Evolutionary conservation across 2,797 vertebrate species (phyloP).

Genomic region (Sebastes vulpes): DNA sequence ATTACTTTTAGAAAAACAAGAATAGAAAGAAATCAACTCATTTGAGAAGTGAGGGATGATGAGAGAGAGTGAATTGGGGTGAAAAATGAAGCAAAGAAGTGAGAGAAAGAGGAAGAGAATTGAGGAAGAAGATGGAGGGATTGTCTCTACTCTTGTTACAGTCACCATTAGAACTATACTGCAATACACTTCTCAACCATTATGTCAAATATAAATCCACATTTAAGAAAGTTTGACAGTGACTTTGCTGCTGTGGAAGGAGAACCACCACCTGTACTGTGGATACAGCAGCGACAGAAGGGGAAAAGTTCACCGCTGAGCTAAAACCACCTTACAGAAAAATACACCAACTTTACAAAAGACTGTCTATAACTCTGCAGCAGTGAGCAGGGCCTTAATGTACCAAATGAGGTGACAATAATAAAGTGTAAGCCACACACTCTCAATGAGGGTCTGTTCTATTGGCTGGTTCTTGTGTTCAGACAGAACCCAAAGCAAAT

Average conservation of each 20-base stretch:
- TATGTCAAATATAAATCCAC: conserved; percentile 55
- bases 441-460: neutral
- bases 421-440: neutral
- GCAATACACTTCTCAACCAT: conserved; percentile 41
- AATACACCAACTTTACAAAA: neutral
- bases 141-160: conserved; percentile 4
- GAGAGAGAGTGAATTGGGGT: neutral
- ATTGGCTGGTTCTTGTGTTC: neutral
- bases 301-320: conserved; percentile 13
- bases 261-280: conserved; percentile 3
- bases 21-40: conserved; percentile 39
- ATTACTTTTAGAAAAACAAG: conserved; percentile 48
- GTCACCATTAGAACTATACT: conserved; percentile 21
- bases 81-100: neutral
- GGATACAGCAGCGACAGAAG: neutral
- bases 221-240: conserved; percentile 47
- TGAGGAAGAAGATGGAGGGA: neutral
- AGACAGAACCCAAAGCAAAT: neutral
- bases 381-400: neutral
- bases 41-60: conserved; percentile 10
- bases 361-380: neutral
- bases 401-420: neutral
- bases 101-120: neutral
- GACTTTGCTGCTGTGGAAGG: neutral
- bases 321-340: neutral